Base-by-base conservation (phyloP, 2,113 vertebrate species). In the Naja naja region DNA sequence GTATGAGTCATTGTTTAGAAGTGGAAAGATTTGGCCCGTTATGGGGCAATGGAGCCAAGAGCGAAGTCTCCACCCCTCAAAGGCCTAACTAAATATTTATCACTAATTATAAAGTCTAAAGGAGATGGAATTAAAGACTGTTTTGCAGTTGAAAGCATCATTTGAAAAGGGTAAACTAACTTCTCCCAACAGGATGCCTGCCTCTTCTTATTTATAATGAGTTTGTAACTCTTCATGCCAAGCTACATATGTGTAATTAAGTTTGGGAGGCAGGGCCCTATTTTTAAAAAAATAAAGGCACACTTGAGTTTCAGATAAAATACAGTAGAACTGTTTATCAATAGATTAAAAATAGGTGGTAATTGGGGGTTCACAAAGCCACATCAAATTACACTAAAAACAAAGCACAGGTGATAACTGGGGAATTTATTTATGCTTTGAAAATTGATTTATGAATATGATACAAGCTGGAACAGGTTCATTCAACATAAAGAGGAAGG, bases 201-300 rank as follows among this genome's bases (percentile, higher is more conserved):
- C 23, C 55, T 93, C 91, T 93, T 90, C 4, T 93, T 87, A 88
- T 91, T 86, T 90, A 60, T 49, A 89, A 0, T 87, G 92, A 93
- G 45, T 88, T 43, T 12, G 86, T 43, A 8, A 23, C 74, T 91
- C 92, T 85, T 56, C 27, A 74, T 94, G 96, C 96, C 97, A 97
- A 97, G 74, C 89, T 47, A 97, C 97, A 97, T 94, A 97, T 1
- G 91, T 92, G 39, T 94, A 95, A 69, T 93, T 91, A 1, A 0
- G 95, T 91, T 91, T 91, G 23, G 34, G 55, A 93, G 81, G 23
- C 22, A 11, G 39, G 69, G 91, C 34, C 88, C 60, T 87, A 81
- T 54, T 39, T 4, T 3, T 22, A 2, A 25, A 86, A 93, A 91
- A 30, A 86, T 27, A 39, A 58, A 69, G 90, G 74, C 85, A 22